A percentile compares a stretch with the other conserved stretches of the same genome.
Evolutionary conservation across 2,113 vertebrate genomes (phyloP).

Genomic region (Passer domesticus): DNA sequence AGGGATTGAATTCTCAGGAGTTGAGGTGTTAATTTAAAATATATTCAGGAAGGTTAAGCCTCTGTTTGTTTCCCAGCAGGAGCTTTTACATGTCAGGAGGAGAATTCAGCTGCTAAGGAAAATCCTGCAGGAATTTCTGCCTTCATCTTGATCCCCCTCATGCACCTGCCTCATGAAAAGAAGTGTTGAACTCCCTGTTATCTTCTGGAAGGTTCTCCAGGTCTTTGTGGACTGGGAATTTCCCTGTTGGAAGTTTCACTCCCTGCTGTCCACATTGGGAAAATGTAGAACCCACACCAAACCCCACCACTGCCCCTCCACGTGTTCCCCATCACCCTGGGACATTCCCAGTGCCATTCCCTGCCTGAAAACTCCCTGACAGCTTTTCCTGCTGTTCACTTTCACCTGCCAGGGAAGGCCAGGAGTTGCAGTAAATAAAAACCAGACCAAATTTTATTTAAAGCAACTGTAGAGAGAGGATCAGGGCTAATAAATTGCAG

Average conservation of each 20-base stretch:
- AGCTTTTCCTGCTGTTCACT: neutral
- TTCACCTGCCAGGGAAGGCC: neutral
- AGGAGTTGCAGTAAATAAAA: slow-evolving; percentile 31
- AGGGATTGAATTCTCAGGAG: neutral
- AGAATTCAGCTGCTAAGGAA: neutral
- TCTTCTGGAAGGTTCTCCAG: neutral
- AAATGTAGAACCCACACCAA: neutral
- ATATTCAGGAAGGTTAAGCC: neutral
- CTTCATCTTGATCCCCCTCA: neutral
- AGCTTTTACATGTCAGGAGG: neutral
- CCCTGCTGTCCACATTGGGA: neutral
- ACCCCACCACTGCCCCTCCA: accelerated
- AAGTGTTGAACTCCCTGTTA: neutral
- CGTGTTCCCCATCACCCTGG: accelerated
- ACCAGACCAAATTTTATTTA: neutral
- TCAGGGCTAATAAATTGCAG: neutral
- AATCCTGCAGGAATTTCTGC: neutral
- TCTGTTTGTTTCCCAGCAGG: neutral
- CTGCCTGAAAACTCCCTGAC: neutral
- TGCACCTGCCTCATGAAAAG: neutral
- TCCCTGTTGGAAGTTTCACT: neutral
- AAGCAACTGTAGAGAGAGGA: neutral
- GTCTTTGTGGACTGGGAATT: neutral
- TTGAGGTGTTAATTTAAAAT: neutral
- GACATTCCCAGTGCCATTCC: neutral